phyloP scores from a whole-genome alignment of 2,797 vertebrate genomes.

The Balearica regulorum region DNA sequence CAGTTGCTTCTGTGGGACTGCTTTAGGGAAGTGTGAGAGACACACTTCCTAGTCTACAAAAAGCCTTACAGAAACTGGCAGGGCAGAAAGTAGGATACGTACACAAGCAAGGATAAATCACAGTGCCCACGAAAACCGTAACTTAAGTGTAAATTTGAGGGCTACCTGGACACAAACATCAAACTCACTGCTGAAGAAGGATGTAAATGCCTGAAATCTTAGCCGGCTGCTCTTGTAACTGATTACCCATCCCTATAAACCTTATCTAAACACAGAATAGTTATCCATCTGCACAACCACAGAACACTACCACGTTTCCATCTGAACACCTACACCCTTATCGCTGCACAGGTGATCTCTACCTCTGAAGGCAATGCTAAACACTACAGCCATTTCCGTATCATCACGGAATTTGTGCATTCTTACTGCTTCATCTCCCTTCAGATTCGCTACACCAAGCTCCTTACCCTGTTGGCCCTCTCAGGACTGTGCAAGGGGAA shows the following conservation, averaged over 20 bases:
- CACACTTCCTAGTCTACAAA: neutral
- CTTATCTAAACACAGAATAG: neutral
- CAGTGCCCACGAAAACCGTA: fast-evolving
- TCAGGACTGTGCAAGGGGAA: neutral
- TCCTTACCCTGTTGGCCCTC: neutral
- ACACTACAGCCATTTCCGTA: neutral
- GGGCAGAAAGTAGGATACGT: neutral
- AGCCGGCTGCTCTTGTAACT: neutral
- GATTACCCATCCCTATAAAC: neutral
- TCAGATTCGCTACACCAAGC: fast-evolving
- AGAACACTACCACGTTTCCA: neutral
- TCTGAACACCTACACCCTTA: neutral
- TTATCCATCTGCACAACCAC: neutral
- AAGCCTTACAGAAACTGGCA: neutral
- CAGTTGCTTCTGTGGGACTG: constrained; percentile 19
- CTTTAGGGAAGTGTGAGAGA: neutral
- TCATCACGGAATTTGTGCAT: fast-evolving
- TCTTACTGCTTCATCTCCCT: neutral
- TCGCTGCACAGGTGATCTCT: neutral
- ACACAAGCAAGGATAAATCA: neutral
- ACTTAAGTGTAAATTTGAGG: neutral
- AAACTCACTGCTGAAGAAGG: neutral
- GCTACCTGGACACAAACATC: neutral
- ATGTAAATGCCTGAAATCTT: neutral
- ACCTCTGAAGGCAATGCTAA: neutral